phyloP scores from a whole-genome alignment of 1,140 invertebrate species.

The Drosophila fuyamai region DNA sequence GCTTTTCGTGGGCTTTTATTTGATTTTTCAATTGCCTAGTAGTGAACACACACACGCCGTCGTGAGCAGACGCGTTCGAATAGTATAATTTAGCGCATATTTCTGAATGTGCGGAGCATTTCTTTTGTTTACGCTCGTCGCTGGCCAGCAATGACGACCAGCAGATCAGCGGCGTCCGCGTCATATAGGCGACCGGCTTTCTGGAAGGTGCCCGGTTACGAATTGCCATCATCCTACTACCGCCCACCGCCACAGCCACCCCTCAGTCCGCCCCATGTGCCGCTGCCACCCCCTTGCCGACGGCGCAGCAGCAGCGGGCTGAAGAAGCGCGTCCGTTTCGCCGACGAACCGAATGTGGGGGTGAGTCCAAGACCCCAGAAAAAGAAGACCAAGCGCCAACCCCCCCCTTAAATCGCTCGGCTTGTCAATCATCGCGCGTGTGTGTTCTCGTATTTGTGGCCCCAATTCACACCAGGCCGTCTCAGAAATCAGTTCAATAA shows the following conservation, averaged over 20 bases:
- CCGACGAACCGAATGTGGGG: slow-evolving; percentile 63
- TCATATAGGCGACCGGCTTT: slow-evolving; percentile 87
- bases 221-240: slow-evolving; percentile 43
- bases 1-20: slow-evolving; percentile 24
- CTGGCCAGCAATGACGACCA: slow-evolving; percentile 78
- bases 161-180: slow-evolving; percentile 55
- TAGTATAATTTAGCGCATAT: slow-evolving; percentile 38
- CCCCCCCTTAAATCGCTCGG: slow-evolving; percentile 24
- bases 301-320: slow-evolving; percentile 71
- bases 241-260: background rate
- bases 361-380: slow-evolving; percentile 54
- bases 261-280: background rate
- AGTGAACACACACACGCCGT: slow-evolving; percentile 54
- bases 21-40: slow-evolving; percentile 57
- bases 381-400: background rate
- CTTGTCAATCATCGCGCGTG: slow-evolving; percentile 67
- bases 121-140: slow-evolving; percentile 78
- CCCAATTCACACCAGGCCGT: slow-evolving; percentile 59
- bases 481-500: slow-evolving; percentile 78
- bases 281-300: slow-evolving; percentile 32
- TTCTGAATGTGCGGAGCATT: slow-evolving; percentile 64
- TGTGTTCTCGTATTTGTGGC: slow-evolving; percentile 28
- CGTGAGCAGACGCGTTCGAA: slow-evolving; percentile 65
- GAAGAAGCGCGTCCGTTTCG: slow-evolving; percentile 78
- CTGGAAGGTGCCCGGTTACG: slow-evolving; percentile 86